Base-by-base conservation (phyloP, 30 jellyfish, hydroid and myxozoan genomes). In the Turritopsis dohrnii region DNA sequence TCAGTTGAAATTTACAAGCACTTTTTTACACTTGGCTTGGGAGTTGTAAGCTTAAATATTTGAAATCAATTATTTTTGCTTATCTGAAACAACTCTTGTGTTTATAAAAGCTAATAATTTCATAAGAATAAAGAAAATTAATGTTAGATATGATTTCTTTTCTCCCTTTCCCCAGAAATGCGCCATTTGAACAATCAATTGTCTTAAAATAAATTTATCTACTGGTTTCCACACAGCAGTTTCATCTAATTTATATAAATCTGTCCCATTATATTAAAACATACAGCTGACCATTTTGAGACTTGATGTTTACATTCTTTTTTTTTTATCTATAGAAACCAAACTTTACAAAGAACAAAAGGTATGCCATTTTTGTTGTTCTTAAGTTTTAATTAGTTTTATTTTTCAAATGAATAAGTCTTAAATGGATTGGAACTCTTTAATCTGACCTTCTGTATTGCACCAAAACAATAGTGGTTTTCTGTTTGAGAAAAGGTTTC, bases 291-390 rank as follows among this genome's bases (percentile, higher is more conserved):
- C 60, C 60, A 41, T 41, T 5, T 41, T 41, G 13, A 69, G 31
- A 23, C 19, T 7, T 69, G 9, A 69, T 69, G 77, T 7, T 69
- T 8, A n/a, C 16, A 69, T n/a, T 23, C 77, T 9, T 69, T 69
- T 17, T 69, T 69, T 27, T 69, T 69, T 69, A 69, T 69, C 77
- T 69, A 7, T 69, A 69, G 77, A 69, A 69, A 69, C 77, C 77
- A 19, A 69, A 69, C 30, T 69, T 69, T 27, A 69, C 77, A 69
- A 69, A 69, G 30, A 69, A 69, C 19, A 69, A 69, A 69, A 69
- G 77, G 77, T 69, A 69, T 69, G 77, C 77, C 8, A 41, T 41
- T 41, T 41, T 41, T 41, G 5, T 41, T 41, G 60, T 41, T 41
- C 60, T 41, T 41, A 41, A 3, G 5, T 41, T 41, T 41, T 3